These are phyloP conservation scores for Alaudala cheleensis DNA, from an alignment of 2,113 vertebrate genomes.

Conservation along the genomic window DNA sequence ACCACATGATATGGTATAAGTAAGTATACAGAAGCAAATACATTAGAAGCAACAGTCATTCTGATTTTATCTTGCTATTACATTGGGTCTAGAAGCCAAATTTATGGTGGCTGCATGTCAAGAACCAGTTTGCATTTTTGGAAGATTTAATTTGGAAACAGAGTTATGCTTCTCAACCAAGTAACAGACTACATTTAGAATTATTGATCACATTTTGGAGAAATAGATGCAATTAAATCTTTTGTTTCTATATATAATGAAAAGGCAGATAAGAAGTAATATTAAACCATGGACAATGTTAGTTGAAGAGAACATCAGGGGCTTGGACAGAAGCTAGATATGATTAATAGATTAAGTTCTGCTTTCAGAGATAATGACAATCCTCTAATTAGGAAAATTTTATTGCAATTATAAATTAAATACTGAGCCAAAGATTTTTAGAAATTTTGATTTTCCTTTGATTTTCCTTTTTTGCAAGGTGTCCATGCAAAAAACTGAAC, in stretches of 20 bases:
- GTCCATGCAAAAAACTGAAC: not conserved
- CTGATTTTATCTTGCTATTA: not conserved
- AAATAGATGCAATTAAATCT: not conserved
- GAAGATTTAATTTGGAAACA: not conserved
- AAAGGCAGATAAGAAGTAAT: not conserved
- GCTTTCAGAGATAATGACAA: not conserved
- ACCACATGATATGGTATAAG: not conserved
- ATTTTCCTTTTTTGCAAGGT: not conserved
- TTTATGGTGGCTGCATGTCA: not conserved
- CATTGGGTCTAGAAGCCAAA: not conserved
- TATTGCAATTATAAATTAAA: not conserved
- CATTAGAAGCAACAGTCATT: not conserved
- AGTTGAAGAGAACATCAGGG: not conserved
- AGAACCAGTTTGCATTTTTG: not conserved
- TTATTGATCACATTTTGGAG: not conserved
- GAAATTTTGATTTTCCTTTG: not conserved
- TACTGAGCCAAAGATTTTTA: not conserved
- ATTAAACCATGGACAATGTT: not conserved
- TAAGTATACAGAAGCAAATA: not conserved
- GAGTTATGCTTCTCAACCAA: not conserved
- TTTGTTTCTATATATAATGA: not conserved
- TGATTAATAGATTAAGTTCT: not conserved
- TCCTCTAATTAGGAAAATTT: not conserved
- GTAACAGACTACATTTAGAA: not conserved
- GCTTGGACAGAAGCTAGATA: not conserved